Conservation (phyloP, 2,113 vertebrate species). For the Aplodontia rufa region DNA sequence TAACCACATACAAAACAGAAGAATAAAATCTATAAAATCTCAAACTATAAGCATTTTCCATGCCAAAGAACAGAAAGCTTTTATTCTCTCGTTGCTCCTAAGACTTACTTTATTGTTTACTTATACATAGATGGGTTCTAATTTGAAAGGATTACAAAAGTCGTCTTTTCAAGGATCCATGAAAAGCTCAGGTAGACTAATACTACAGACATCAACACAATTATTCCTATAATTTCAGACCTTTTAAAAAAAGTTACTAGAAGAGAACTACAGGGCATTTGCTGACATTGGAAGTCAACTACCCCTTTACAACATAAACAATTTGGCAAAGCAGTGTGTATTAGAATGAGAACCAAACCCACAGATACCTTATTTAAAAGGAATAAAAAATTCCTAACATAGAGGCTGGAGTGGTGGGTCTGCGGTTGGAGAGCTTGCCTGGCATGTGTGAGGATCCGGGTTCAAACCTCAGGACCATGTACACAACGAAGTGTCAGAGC, state of each 20-base stretch:
- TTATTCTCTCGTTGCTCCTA: neutral
- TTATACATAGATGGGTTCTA: neutral
- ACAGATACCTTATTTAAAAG: neutral
- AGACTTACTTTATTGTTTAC: neutral
- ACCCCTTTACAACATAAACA: neutral
- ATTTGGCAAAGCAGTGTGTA: neutral
- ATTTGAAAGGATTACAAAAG: slow-evolving; percentile 21
- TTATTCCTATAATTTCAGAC: neutral
- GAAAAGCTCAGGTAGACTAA: neutral
- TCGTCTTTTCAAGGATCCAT: neutral
- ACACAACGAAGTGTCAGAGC: no score
- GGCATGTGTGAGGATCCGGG: no score
- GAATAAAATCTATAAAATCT: neutral
- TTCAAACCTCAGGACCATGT: no score
- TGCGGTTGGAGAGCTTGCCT: no score
- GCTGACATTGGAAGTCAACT: neutral
- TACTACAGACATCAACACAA: neutral
- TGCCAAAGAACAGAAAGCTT: neutral
- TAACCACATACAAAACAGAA: neutral
- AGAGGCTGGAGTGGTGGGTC: neutral
- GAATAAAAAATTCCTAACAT: neutral
- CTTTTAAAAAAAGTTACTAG: neutral
- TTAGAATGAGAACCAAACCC: neutral
- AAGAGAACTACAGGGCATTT: neutral
- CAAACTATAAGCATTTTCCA: neutral